These are phyloP conservation scores for Euphydryas editha DNA, from an alignment of 2,888 invertebrate genomes.

Conservation along the genomic window DNA sequence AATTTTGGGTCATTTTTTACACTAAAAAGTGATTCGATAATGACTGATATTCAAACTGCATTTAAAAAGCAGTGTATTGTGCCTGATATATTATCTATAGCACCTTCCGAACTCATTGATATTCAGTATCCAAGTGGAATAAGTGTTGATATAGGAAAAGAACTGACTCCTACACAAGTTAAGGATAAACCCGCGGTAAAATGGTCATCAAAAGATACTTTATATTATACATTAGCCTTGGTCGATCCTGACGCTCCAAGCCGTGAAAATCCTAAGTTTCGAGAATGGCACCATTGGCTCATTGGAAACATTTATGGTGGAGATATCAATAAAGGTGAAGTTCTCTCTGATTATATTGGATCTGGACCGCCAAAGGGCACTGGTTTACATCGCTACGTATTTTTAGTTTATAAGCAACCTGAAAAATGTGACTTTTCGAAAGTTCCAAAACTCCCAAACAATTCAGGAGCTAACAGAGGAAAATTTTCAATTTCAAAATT, in stretches of 20 bases:
- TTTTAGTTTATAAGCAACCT: constrained; percentile 85
- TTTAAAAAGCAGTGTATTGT: constrained; percentile 83
- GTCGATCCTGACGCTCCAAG: constrained; percentile 91
- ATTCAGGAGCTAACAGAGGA: constrained; percentile 80
- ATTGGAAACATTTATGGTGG: constrained; percentile 88
- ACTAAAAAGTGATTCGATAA: constrained; percentile 33
- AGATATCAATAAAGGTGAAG: constrained; percentile 85
- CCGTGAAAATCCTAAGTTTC: constrained; percentile 85
- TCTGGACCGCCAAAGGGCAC: constrained; percentile 89
- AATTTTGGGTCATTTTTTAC: too few relatives aligned
- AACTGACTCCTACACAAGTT: constrained; percentile 88
- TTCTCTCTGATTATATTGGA: constrained; percentile 85
- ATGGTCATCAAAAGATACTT: constrained; percentile 84
- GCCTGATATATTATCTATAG: constrained; percentile 86
- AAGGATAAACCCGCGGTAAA: constrained; percentile 86
- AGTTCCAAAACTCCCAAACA: constrained; percentile 66
- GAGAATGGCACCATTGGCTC: constrained; percentile 92
- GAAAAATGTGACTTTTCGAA: constrained; percentile 73
- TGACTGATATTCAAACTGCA: constrained; percentile 60
- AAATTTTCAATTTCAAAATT: constrained; percentile 84
- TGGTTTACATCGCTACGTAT: constrained; percentile 89
- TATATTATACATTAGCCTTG: constrained; percentile 86
- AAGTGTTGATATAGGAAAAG: constrained; percentile 84
- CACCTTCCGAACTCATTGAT: constrained; percentile 79
- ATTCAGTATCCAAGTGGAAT: constrained; percentile 80